These are phyloP conservation scores for Neoscelio sp. DNA, from an alignment of 2,888 invertebrate species.

Conservation along the genomic window DNA sequence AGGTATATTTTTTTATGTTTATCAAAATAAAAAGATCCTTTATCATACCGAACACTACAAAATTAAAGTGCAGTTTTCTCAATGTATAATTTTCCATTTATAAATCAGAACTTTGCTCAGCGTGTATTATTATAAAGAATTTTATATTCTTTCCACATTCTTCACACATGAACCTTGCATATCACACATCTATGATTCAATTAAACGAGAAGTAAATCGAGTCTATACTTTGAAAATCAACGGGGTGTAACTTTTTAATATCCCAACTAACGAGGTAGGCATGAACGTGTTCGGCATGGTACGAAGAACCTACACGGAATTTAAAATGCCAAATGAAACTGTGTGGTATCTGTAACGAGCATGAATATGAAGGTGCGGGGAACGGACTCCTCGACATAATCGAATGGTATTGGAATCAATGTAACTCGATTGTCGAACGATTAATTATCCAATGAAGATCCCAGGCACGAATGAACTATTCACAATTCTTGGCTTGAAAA, in stretches of 20 bases:
- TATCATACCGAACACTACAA: no score
- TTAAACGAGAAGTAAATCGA: conserved; percentile 15
- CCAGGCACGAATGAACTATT: background rate
- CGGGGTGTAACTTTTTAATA: conserved; percentile 50
- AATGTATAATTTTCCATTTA: no score
- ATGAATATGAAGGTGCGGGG: conserved; percentile 1
- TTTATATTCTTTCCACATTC: no score
- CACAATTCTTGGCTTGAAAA: background rate
- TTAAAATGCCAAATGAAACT: conserved; percentile 29
- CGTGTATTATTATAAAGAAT: no score
- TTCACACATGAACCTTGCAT: no score
- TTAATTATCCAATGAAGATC: conserved; percentile 14
- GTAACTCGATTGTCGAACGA: conserved; percentile 21
- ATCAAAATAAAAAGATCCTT: no score
- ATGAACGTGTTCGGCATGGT: conserved; percentile 26
- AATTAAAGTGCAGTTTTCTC: no score
- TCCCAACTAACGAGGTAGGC: conserved; percentile 34
- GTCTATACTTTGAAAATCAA: conserved; percentile 29
- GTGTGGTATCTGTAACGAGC: conserved; percentile 4
- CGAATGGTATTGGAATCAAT: conserved; percentile 11
- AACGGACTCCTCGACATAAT: conserved; percentile 16
- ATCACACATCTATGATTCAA: background rate
- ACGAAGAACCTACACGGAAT: conserved; percentile 7
- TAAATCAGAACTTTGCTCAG: no score
- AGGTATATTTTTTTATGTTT: no score